Evolutionary conservation across 2,113 vertebrate genomes (phyloP).

Genomic region (Bettongia penicillata): DNA sequence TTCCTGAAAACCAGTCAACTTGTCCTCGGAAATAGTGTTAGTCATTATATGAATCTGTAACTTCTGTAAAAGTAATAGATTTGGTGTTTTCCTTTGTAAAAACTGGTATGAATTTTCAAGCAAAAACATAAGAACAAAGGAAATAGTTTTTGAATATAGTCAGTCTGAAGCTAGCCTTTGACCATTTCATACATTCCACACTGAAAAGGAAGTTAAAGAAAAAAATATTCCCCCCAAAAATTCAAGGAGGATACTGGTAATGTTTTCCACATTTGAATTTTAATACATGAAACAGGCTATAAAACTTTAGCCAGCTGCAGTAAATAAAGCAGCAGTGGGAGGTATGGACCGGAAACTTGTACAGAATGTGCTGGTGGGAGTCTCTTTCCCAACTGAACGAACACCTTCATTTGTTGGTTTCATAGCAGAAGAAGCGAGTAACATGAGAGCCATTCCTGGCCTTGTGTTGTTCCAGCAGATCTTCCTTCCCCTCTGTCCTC

Average conservation of each 20-base stretch:
- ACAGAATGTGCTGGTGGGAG: constrained; percentile 55
- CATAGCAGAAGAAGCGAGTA: constrained; percentile 8
- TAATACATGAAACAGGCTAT: constrained; percentile 89
- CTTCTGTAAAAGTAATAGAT: constrained; percentile 36
- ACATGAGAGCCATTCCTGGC: constrained; percentile 53
- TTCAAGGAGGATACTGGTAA: constrained; percentile 88
- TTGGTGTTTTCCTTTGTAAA: constrained; percentile 61
- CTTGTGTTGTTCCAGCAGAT: constrained; percentile 39
- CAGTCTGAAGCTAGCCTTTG: constrained; percentile 84
- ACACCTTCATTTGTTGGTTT: constrained; percentile 73
- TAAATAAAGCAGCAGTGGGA: constrained; percentile 87
- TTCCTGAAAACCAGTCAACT: neutral
- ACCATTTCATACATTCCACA: constrained; percentile 85
- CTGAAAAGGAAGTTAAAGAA: constrained; percentile 81
- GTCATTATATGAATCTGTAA: constrained; percentile 58
- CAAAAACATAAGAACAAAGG: constrained; percentile 85
- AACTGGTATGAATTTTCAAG: constrained; percentile 79
- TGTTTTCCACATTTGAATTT: constrained; percentile 92
- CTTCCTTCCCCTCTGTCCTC: constrained; percentile 31
- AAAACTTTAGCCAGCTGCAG: constrained; percentile 87
- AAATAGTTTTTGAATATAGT: constrained; percentile 84
- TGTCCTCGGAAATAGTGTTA: neutral
- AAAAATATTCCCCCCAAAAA: constrained; percentile 63
- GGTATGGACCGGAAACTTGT: constrained; percentile 78
- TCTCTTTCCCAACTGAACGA: constrained; percentile 58